Base-by-base conservation (phyloP, 2,888 invertebrate genomes). In the Cheiracanthium punctorium region DNA sequence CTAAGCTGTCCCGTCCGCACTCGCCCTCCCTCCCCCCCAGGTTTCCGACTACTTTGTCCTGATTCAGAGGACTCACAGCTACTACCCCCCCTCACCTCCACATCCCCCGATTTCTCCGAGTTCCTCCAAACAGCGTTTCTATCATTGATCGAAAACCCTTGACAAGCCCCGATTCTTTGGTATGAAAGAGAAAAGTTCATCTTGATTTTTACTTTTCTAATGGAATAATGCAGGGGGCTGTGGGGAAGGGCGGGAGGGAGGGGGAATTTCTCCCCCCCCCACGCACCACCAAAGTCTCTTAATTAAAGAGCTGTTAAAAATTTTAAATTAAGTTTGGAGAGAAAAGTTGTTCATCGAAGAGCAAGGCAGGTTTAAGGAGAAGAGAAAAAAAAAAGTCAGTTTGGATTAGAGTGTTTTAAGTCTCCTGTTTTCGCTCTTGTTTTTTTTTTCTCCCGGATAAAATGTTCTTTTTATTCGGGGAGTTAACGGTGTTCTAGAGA, bases 1-100 rank as follows among this genome's bases (percentile, higher is more conserved):
- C 85, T 86, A 86, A 86, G 80, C 69, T 69, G 24, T 33, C 43
- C 43, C 74, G 67, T 48, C 32, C 71, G 43, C 73, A 30, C 24
- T 8, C 24, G 10, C 24, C 1, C 28, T 41, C 43, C 69, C 43
- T 81, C 48, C 24, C 24, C 14, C 24, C 24, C 1, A 7, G 14
- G 43, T 48, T 48, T 48, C 43, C 43, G 58, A 24, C 58, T 58
- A 58, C 58, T 58, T 58, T 58, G 48, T 81, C 69, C 33, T 74
- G 28, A 43, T 74, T 74, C 71, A 58, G 32, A 28, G 12, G 10
- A n/a, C 20, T 30, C 30, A 28, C 48, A 24, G 29, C 48, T 12
- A 48, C 41, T 17, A 17, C 48, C 24, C 72, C 24, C 41, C 29
- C 17, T 24, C 72, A 14, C 28, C 48, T 12, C 14, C 17, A 37